These are phyloP conservation scores for Ctenosaura bakeri DNA, from an alignment of 2,797 vertebrate species.

Conservation along the genomic window DNA sequence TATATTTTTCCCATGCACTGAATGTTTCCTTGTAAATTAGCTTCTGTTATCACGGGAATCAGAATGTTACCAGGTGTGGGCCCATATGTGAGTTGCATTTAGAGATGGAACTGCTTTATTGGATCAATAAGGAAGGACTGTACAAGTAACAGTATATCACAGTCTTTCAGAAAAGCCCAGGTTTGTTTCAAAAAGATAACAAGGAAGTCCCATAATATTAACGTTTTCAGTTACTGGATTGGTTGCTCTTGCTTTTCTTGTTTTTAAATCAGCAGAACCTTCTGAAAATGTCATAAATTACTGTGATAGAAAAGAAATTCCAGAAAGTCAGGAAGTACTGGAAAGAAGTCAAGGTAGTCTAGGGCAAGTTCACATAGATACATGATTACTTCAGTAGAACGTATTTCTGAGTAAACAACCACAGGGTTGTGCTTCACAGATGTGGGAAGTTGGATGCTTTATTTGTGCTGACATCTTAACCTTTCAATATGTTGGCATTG, in stretches of 20 bases:
- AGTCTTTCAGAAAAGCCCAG: neutral
- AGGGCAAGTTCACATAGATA: neutral
- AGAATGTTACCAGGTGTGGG: conserved; percentile 27
- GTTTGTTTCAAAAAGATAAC: neutral
- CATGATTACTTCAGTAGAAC: no score
- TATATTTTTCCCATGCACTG: conserved; percentile 17
- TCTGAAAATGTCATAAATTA: neutral
- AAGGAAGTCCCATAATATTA: neutral
- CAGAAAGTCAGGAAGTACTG: neutral
- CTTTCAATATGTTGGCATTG: neutral
- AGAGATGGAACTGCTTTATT: neutral
- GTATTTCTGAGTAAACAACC: neutral
- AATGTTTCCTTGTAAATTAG: neutral
- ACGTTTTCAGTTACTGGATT: neutral
- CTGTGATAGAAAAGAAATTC: neutral
- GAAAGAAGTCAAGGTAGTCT: neutral
- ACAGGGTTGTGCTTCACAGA: neutral
- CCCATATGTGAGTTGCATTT: neutral
- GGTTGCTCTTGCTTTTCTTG: neutral
- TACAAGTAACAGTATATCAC: neutral
- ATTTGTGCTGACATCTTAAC: neutral
- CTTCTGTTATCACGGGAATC: conserved; percentile 18
- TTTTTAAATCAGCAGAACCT: neutral
- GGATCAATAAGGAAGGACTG: neutral
- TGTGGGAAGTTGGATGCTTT: neutral